Base-by-base conservation (phyloP, 1,140 invertebrate genomes). In the Tetragnatha versicolor region DNA sequence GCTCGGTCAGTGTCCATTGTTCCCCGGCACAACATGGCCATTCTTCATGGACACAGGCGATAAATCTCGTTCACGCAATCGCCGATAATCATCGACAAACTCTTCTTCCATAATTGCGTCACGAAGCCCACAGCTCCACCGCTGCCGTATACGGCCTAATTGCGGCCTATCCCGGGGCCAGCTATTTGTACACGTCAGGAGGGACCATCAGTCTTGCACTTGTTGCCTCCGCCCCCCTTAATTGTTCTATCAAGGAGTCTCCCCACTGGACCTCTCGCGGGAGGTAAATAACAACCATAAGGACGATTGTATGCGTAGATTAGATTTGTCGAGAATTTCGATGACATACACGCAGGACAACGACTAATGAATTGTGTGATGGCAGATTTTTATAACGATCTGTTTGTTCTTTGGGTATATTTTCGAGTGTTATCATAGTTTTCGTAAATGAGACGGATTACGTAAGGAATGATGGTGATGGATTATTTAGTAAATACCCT, bases 91-190 rank as follows among this genome's bases (percentile, higher is more conserved):
- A 73, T 73, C 69, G 69, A 73, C 69, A 73, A 73, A 73, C 69
- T 69, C 66, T 58, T 60, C 69, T 73, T 29, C 51, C 51, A 73
- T 73, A 73, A 73, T 73, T 73, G 60, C 69, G 69, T 73, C 69
- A 73, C 69, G 69, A 73, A 73, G 22, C 53, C n/a, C 35, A 69
- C 66, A 22, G 39, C 63, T 66, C 33, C 60, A 53, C 69, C 69
- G 69, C 22, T 73, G 69, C 69, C 69, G 60, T 58, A 58, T 73
- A 58, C 53, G 33, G 27, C 51, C 20, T 73, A 73, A 73, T 73
- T 73, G 69, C 45, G 42, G 69, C 35, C 35, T 60, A 14, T 51
- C 35, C 53, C 12, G 69, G 20, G 47, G 66, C 66, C 1, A 20
- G 69, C 69, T 58, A 73, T 73, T 73, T 73, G 69, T 73, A 73